Conservation (phyloP, 2,888 invertebrate species). For the Stratiomys singularior region DNA sequence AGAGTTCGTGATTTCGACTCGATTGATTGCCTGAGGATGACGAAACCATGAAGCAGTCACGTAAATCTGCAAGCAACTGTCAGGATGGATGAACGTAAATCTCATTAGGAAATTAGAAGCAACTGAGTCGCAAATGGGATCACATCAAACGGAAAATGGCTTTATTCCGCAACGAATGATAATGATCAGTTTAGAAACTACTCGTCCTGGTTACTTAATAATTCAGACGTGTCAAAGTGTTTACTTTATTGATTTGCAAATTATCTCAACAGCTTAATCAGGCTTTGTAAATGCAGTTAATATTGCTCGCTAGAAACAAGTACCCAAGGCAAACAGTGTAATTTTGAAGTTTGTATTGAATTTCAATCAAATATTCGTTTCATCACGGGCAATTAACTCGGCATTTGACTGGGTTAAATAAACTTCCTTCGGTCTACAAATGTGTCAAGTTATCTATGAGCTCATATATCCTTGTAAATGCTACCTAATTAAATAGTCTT, state of each 20-base stretch:
- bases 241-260: not conserved
- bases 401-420: too few species aligned
- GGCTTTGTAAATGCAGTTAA: too few species aligned
- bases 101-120: constrained; percentile 26
- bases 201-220: not conserved
- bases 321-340: too few species aligned
- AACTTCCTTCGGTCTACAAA: too few species aligned
- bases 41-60: constrained; percentile 30
- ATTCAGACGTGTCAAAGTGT: not conserved
- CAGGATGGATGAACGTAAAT: constrained; percentile 19
- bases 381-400: too few species aligned
- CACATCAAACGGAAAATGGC: constrained; percentile 7
- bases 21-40: constrained; percentile 23
- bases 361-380: too few species aligned
- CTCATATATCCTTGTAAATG: too few species aligned
- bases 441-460: too few species aligned
- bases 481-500: too few species aligned
- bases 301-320: too few species aligned
- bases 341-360: too few species aligned
- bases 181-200: not conserved
- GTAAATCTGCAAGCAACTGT: constrained; percentile 7
- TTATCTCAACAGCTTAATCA: not conserved
- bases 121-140: constrained; percentile 23
- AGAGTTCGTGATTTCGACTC: constrained; percentile 33
- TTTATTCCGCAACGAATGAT: not conserved